Conservation (phyloP, 1,140 invertebrate genomes). For the Cecropterus lyciades region DNA sequence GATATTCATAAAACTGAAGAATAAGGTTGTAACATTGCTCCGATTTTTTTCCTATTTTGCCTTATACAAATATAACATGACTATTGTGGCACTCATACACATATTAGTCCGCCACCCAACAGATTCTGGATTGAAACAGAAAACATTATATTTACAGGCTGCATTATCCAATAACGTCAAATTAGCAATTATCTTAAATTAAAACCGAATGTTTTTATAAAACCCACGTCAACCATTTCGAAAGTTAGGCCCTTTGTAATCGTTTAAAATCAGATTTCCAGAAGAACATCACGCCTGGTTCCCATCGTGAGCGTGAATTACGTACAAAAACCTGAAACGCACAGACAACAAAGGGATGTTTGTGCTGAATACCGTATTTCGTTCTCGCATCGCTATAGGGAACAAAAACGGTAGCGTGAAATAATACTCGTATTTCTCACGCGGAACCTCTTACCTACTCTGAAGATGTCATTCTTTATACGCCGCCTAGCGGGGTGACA, state of each 20-base stretch:
- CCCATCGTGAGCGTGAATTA: neutral
- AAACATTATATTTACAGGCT: too few species aligned
- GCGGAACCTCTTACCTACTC: neutral
- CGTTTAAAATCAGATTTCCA: neutral
- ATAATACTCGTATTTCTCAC: constrained; percentile 6
- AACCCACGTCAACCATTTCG: neutral
- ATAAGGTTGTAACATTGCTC: too few species aligned
- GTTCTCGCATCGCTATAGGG: neutral
- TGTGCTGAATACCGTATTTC: neutral
- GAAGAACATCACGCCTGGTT: neutral
- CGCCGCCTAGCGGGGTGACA: neutral
- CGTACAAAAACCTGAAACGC: neutral
- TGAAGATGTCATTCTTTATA: too few species aligned
- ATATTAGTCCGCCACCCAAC: too few species aligned
- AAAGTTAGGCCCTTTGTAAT: neutral
- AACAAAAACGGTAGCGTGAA: constrained; percentile 1
- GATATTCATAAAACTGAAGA: too few species aligned
- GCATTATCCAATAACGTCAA: too few species aligned
- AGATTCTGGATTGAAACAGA: too few species aligned
- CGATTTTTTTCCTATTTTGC: too few species aligned
- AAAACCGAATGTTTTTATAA: neutral
- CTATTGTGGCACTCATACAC: too few species aligned
- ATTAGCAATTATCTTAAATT: neutral
- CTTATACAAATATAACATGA: too few species aligned
- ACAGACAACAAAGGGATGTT: constrained; percentile 1